A percentile compares a stretch with the other conserved stretches of the same genome.
phyloP scores from a whole-genome alignment of 2,888 invertebrate genomes.

The Drosophila pegasa region DNA sequence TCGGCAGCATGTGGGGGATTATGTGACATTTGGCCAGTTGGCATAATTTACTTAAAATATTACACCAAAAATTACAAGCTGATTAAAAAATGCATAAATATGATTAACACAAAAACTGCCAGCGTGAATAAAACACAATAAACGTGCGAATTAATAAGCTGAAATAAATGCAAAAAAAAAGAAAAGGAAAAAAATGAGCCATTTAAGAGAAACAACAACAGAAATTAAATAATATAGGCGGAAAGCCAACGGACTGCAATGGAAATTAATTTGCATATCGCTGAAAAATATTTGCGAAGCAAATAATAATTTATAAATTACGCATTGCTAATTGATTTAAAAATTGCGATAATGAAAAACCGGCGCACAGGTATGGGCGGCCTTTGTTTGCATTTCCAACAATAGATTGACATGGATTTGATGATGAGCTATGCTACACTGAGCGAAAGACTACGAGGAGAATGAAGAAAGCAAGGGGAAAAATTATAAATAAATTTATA shows the following conservation, averaged over 20 bases:
- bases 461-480: too few relatives aligned
- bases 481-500: too few relatives aligned
- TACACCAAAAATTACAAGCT: slow-evolving; percentile 59
- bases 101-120: slow-evolving; percentile 47
- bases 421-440: slow-evolving; percentile 15
- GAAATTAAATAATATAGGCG: slow-evolving; percentile 6
- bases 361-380: slow-evolving; percentile 3
- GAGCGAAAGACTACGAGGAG: neutral
- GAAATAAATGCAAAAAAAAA: slow-evolving; percentile 14
- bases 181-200: too few relatives aligned
- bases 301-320: slow-evolving; percentile 43
- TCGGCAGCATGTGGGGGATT: slow-evolving; percentile 23
- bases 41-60: slow-evolving; percentile 58
- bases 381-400: slow-evolving; percentile 8
- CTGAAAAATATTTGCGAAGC: slow-evolving; percentile 35
- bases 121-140: slow-evolving; percentile 20
- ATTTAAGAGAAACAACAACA: slow-evolving; percentile 18
- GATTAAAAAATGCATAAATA: slow-evolving; percentile 57
- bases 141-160: slow-evolving; percentile 33
- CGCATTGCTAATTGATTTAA: slow-evolving; percentile 47
- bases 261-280: slow-evolving; percentile 55
- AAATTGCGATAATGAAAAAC: slow-evolving; percentile 27
- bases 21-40: slow-evolving; percentile 40
- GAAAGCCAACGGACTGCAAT: slow-evolving; percentile 19
- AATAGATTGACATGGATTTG: slow-evolving; percentile 32